A percentile compares a stretch with the other conserved stretches of the same genome.
These are phyloP conservation scores for Chloebia gouldiae DNA, from an alignment of 2,113 vertebrate species.

Conservation along the genomic window DNA sequence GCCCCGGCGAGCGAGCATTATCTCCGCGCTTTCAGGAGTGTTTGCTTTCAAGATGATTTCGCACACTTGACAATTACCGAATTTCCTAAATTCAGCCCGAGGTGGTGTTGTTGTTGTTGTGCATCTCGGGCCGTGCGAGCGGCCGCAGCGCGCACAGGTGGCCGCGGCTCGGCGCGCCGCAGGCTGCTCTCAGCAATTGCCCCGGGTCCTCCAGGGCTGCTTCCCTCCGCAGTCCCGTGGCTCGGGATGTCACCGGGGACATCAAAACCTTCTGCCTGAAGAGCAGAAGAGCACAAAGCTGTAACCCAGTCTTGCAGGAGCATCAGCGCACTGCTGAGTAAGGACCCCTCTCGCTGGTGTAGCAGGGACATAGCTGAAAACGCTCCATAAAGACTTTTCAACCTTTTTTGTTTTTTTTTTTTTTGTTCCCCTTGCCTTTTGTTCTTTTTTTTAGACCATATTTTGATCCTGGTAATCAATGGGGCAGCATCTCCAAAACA, in stretches of 20 bases:
- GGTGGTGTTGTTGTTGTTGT: conserved; percentile 41
- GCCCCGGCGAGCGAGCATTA: conserved; percentile 62
- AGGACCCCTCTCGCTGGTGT: not conserved
- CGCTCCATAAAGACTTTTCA: not conserved
- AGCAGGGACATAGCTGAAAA: not conserved
- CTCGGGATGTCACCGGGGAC: not conserved
- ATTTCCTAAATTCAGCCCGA: conserved; percentile 68
- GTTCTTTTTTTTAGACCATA: not conserved
- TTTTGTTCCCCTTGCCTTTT: not conserved
- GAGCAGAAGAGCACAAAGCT: not conserved
- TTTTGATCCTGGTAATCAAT: not conserved
- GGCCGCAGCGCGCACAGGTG: not conserved
- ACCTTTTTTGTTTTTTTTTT: not conserved
- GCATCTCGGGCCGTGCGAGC: not conserved
- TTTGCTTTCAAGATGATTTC: conserved; percentile 75
- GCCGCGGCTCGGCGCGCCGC: not conserved
- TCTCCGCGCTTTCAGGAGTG: conserved; percentile 62
- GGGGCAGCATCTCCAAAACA: not conserved
- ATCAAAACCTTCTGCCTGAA: not conserved
- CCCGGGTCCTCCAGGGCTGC: not conserved
- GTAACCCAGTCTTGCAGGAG: not conserved
- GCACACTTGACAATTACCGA: conserved; percentile 49
- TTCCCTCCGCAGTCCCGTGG: not conserved
- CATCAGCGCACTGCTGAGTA: not conserved
- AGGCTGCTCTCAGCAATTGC: not conserved